Evolutionary conservation across 1,140 invertebrate species (phyloP).

Genomic region (Agrilus planipennis): DNA sequence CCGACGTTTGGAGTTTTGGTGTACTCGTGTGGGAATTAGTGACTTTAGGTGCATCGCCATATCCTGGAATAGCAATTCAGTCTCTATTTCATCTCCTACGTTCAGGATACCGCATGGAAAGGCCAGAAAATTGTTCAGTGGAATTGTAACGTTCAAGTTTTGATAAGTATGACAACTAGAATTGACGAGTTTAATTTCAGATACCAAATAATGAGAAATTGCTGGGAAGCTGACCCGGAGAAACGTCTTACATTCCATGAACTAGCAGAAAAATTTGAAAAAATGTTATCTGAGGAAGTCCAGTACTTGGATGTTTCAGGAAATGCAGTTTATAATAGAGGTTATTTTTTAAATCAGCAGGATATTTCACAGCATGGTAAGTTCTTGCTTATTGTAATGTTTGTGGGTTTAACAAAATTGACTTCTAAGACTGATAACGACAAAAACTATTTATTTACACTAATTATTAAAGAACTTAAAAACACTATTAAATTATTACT

Average conservation of each 20-base stretch:
- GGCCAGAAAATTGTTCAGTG: constrained; percentile 68
- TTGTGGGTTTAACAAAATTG: too few relatives aligned
- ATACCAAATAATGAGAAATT: constrained; percentile 65
- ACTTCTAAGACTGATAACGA: too few relatives aligned
- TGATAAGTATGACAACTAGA: not conserved
- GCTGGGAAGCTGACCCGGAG: constrained; percentile 65
- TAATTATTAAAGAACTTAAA: too few relatives aligned
- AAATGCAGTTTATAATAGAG: constrained; percentile 46
- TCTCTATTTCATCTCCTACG: constrained; percentile 66
- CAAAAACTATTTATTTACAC: too few relatives aligned
- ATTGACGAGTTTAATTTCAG: constrained; percentile 30
- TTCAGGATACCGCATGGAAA: constrained; percentile 70
- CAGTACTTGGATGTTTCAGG: constrained; percentile 57
- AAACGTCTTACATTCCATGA: constrained; percentile 65
- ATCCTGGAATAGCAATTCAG: constrained; percentile 67
- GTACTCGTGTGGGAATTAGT: constrained; percentile 83
- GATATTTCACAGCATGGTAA: constrained; percentile 14
- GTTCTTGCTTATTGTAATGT: constrained; percentile 21
- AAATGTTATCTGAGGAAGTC: constrained; percentile 56
- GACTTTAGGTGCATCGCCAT: constrained; percentile 67
- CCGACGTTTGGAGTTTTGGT: constrained; percentile 86
- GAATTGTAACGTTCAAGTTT: constrained; percentile 48
- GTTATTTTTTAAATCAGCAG: constrained; percentile 38
- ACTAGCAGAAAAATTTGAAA: constrained; percentile 48
- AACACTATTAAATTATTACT: too few relatives aligned